Percentiles rank a stretch among this genome's conserved stretches.
phyloP scores from a whole-genome alignment of 2,797 vertebrate species.

The Streptopelia turtur region DNA sequence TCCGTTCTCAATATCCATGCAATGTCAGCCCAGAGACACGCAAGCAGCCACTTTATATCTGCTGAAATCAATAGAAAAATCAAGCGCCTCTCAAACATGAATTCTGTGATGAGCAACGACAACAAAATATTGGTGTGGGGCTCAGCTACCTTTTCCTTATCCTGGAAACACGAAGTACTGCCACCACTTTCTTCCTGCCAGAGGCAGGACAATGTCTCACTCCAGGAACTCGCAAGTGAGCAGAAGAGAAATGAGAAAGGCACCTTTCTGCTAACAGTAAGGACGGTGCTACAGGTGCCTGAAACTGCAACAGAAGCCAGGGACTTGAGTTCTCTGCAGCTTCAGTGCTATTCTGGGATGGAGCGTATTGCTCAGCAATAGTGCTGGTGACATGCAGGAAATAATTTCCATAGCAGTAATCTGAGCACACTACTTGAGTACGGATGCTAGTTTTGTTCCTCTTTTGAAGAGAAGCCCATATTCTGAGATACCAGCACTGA shows the following conservation, averaged over 20 bases:
- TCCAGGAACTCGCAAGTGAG: neutral
- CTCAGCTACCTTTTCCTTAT: neutral
- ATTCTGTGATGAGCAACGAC: neutral
- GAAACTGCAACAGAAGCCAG: neutral
- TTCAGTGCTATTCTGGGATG: neutral
- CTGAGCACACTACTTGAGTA: neutral
- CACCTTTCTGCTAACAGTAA: neutral
- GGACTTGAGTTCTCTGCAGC: neutral
- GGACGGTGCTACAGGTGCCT: neutral
- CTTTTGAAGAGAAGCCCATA: neutral
- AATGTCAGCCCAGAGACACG: neutral
- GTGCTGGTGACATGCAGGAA: neutral
- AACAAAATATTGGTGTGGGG: neutral
- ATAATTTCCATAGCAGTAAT: constrained; percentile 1
- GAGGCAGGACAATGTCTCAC: neutral
- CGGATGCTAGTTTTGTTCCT: neutral
- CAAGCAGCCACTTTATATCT: neutral
- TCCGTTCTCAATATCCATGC: neutral
- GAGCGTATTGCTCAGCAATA: neutral
- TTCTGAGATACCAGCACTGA: neutral
- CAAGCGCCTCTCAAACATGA: neutral
- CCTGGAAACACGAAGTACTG: neutral
- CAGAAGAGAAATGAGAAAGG: neutral
- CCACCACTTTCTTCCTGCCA: neutral
- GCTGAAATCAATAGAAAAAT: neutral